Percentiles rank a stretch among this genome's conserved stretches.
These are phyloP conservation scores for Ostrea edulis DNA, from an alignment of 1,140 invertebrate species.

Conservation along the genomic window DNA sequence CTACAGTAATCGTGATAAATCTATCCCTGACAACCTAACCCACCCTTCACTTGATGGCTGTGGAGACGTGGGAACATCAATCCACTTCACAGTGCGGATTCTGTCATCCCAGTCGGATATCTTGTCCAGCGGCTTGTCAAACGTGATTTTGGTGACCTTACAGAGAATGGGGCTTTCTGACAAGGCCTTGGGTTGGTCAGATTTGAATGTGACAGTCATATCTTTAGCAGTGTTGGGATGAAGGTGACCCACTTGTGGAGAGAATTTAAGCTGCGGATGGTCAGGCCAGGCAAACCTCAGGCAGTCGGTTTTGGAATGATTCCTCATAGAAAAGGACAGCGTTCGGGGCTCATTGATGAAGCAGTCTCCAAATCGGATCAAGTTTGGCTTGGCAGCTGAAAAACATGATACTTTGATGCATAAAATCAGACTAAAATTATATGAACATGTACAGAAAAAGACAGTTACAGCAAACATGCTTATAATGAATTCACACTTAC, in stretches of 20 bases:
- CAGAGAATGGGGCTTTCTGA: constrained; percentile 71
- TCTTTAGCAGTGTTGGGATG: constrained; percentile 75
- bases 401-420: constrained; percentile 8
- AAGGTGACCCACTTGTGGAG: constrained; percentile 75
- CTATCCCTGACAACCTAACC: not conserved
- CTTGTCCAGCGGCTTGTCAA: constrained; percentile 76
- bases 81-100: constrained; percentile 77
- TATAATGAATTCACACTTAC: too few species aligned
- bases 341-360: constrained; percentile 75
- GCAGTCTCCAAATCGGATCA: constrained; percentile 78
- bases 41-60: constrained; percentile 62
- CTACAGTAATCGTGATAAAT: not conserved
- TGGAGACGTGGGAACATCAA: constrained; percentile 68
- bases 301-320: constrained; percentile 75
- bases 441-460: too few species aligned
- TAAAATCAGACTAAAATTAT: too few species aligned
- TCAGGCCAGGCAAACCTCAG: constrained; percentile 77
- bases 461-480: too few species aligned
- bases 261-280: constrained; percentile 74
- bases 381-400: constrained; percentile 77
- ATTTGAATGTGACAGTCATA: constrained; percentile 77
- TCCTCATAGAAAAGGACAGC: constrained; percentile 77
- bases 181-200: constrained; percentile 69
- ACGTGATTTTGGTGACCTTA: constrained; percentile 76
- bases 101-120: constrained; percentile 79